These are phyloP conservation scores for Chymomyza procnemis DNA, from an alignment of 2,888 invertebrate genomes.

Conservation along the genomic window DNA sequence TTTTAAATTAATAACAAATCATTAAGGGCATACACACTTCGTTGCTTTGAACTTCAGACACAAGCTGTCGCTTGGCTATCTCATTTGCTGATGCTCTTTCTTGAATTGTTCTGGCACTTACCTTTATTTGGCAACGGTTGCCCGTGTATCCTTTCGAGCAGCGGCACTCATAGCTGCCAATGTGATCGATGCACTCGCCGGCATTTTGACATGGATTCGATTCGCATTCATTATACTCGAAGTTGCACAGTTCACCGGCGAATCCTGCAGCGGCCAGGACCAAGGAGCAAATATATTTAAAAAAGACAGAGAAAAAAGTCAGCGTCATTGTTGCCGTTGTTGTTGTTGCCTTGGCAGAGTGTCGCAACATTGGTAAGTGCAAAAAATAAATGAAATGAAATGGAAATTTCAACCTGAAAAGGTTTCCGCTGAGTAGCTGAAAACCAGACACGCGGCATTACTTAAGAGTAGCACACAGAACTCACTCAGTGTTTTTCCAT, in stretches of 20 bases:
- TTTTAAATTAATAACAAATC: not conserved
- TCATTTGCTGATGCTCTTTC: slow-evolving; percentile 13
- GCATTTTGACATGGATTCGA: slow-evolving; percentile 87
- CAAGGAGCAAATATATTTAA: slow-evolving; percentile 4
- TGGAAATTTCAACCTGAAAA: slow-evolving; percentile 61
- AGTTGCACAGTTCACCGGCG: slow-evolving; percentile 86
- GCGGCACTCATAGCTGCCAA: slow-evolving; percentile 84
- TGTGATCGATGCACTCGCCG: slow-evolving; percentile 86
- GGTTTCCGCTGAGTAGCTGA: slow-evolving; percentile 20
- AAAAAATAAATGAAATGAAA: slow-evolving; percentile 71
- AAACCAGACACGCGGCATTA: slow-evolving; percentile 28
- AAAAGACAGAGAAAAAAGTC: not conserved
- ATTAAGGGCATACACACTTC: not conserved
- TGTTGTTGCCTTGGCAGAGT: not conserved
- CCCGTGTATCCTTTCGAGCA: slow-evolving; percentile 86
- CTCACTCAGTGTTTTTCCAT: not conserved
- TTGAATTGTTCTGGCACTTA: slow-evolving; percentile 74
- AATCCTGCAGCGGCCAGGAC: slow-evolving; percentile 81
- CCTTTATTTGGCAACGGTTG: slow-evolving; percentile 85
- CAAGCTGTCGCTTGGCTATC: not conserved
- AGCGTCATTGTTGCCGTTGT: slow-evolving; percentile 24
- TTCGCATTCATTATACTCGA: slow-evolving; percentile 88
- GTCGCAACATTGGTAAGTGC: slow-evolving; percentile 11
- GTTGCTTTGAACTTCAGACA: not conserved
- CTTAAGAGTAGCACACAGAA: not conserved